phyloP scores from a whole-genome alignment of 2,888 invertebrate genomes.

The Melieria crassipennis region DNA sequence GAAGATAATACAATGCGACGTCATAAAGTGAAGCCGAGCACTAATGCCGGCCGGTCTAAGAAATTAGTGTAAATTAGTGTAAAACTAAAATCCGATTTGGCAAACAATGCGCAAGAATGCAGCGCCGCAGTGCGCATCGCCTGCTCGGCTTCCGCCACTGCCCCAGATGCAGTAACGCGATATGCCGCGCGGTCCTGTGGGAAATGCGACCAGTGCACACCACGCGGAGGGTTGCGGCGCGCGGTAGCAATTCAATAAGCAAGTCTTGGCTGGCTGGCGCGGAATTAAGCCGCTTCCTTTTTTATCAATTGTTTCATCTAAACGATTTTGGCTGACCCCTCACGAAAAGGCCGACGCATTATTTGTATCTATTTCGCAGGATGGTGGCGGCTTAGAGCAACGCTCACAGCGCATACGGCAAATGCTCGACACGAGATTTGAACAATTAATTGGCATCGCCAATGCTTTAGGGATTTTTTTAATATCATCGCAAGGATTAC shows the following conservation, averaged over 20 bases:
- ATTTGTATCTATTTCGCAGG: neutral
- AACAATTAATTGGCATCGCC: no score
- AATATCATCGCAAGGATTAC: no score
- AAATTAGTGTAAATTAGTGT: conserved; percentile 65
- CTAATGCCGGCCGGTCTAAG: conserved; percentile 55
- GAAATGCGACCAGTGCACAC: conserved; percentile 2
- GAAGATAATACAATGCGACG: no score
- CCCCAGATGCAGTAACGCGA: conserved; percentile 29
- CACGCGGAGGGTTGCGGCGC: conserved; percentile 16
- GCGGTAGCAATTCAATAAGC: neutral
- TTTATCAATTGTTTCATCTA: conserved; percentile 25
- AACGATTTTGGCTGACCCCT: conserved; percentile 28
- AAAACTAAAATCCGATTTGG: conserved; percentile 64
- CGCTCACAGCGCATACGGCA: no score
- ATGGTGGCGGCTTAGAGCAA: neutral
- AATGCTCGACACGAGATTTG: no score
- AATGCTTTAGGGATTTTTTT: no score
- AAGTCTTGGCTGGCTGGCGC: neutral
- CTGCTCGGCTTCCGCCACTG: neutral
- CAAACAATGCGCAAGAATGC: conserved; percentile 49
- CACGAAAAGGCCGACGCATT: neutral
- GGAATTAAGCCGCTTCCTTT: conserved; percentile 18
- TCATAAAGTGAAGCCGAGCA: conserved; percentile 37
- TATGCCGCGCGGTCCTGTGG: conserved; percentile 24
- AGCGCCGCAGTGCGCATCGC: conserved; percentile 1